Base-by-base conservation (phyloP, 2,888 invertebrate species). In the Teleiodes luculella region DNA sequence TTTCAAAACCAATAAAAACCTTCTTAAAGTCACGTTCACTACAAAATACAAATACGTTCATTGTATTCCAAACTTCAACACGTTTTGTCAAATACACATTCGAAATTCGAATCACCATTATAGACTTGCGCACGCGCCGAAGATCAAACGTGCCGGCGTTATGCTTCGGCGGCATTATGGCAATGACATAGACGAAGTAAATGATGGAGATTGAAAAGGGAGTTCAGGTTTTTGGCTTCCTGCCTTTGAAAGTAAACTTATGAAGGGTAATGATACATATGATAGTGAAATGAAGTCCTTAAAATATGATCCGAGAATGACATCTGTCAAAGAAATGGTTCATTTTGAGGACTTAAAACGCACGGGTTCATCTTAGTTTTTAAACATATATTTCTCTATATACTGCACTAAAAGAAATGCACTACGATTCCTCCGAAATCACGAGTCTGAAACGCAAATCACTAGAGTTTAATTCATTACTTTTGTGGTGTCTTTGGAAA, bases 91-190 rank as follows among this genome's bases (percentile, higher is more conserved):
- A 43, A 43, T 48, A 52, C 54, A 47, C 48, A 33, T 43, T 52
- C 35, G 62, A 76, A 78, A 74, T 80, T 76, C 62, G 68, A 76
- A 80, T 75, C 66, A 67, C 70, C 63, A 60, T 65, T 59, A 62
- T 64, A 58, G 53, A 54, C 43, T 70, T 80, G 83, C 79, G 83
- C 86, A 86, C 86, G 86, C 83, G 83, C 73, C 76, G 68, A 52
- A 48, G 41, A 62, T 74, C 71, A 69, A 73, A 72, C 53, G 68
- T 52, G 62, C 70, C 79, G 76, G 68, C 74, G 60, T 67, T 68
- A 67, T 66, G 72, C 69, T 65, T 65, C 68, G 68, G 63, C 68
- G 70, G 67, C 67, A 65, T 68, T 63, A 65, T 59, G 66, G 70
- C 70, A 65, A 64, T 56, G 55, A 59, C 65, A 74, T 55, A 74